Percentiles rank a stretch among this genome's conserved stretches.
Conservation (phyloP, 2,888 invertebrate genomes). For the Microchrysa polita region DNA sequence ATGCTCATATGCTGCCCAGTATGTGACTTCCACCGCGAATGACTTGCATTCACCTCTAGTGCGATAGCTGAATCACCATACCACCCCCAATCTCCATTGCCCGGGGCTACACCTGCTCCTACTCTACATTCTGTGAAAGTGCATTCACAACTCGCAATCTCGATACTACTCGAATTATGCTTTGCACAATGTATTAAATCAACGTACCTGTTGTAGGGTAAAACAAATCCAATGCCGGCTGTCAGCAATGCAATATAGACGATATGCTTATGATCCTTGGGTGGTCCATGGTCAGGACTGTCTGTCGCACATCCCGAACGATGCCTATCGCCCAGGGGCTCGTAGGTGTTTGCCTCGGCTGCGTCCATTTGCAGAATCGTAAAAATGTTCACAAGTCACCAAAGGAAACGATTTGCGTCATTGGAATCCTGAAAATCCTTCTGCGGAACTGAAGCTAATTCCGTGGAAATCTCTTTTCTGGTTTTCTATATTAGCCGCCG, state of each 20-base stretch:
- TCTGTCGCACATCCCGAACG: slow-evolving; percentile 58
- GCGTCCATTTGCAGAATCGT: slow-evolving; percentile 55
- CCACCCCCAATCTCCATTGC: too few relatives aligned
- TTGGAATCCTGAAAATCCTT: too few relatives aligned
- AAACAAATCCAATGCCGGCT: slow-evolving; percentile 88
- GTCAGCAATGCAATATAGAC: slow-evolving; percentile 71
- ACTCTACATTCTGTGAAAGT: too few relatives aligned
- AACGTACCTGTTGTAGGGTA: slow-evolving; percentile 88
- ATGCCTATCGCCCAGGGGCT: slow-evolving; percentile 62
- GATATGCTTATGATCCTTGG: slow-evolving; percentile 62
- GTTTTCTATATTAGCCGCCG: too few relatives aligned
- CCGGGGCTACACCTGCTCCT: neutral
- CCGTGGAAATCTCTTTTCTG: too few relatives aligned
- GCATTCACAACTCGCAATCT: too few relatives aligned
- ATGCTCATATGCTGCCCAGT: neutral
- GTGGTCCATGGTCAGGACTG: slow-evolving; percentile 63
- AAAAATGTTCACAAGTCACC: too few relatives aligned
- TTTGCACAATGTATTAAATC: neutral
- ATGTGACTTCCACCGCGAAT: neutral
- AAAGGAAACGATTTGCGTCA: too few relatives aligned
- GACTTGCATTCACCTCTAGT: neutral
- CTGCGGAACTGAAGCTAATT: too few relatives aligned
- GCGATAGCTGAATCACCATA: too few relatives aligned
- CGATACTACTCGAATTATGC: slow-evolving; percentile 3
- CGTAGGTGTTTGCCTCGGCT: slow-evolving; percentile 61